These are phyloP conservation scores for Nemoura dubitans DNA, from an alignment of 2,888 invertebrate species.

Conservation along the genomic window DNA sequence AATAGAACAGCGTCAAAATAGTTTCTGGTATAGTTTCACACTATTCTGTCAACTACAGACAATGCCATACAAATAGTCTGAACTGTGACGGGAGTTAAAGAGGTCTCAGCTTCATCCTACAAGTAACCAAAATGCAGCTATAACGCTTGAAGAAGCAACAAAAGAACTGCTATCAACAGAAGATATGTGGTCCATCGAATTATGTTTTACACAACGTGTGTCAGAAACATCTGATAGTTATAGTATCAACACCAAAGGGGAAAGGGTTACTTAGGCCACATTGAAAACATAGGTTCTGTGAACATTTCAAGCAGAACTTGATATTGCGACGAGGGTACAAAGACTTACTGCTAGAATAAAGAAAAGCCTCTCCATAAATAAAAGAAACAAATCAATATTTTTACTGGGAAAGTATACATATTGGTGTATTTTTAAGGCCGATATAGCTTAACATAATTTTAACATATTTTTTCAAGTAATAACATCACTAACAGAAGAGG, in stretches of 20 bases:
- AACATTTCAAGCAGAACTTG: background rate
- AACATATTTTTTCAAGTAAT: background rate
- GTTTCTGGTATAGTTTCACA: background rate
- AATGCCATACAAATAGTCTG: background rate
- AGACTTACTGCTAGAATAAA: background rate
- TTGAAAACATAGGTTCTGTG: background rate
- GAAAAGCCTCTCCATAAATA: background rate
- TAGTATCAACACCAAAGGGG: background rate
- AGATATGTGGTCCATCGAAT: background rate
- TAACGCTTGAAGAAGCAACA: background rate
- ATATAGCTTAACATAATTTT: background rate
- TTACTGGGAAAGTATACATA: constrained; percentile 45
- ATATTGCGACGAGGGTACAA: background rate
- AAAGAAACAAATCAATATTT: constrained; percentile 43
- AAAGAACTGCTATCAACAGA: background rate
- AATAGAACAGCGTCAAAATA: constrained; percentile 24
- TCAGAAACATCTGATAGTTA: background rate
- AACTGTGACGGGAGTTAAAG: background rate
- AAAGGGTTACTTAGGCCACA: background rate
- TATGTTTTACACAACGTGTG: background rate
- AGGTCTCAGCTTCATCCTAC: background rate
- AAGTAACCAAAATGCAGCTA: background rate
- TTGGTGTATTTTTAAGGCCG: constrained; percentile 51
- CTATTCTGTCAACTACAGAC: background rate
- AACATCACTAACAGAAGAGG: background rate